Conservation (phyloP, 2,797 vertebrate genomes). For the Tokudaia muenninki region DNA sequence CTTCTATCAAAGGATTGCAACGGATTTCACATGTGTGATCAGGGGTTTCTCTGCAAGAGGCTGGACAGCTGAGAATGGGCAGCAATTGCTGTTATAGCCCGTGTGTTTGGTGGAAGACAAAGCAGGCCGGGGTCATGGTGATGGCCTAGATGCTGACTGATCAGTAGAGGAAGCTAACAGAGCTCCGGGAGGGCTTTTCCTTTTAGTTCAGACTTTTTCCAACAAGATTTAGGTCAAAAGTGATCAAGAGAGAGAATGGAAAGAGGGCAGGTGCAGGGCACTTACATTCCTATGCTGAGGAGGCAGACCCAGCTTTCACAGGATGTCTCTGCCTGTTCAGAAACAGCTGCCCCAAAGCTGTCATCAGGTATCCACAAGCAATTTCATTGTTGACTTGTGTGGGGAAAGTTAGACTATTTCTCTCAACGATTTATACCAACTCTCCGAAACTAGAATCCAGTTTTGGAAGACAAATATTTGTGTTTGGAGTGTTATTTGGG, state of each 20-base stretch:
- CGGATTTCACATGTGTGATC: neutral
- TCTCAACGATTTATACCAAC: conserved; percentile 72
- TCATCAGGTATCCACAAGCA: conserved; percentile 61
- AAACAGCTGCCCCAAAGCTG: conserved; percentile 68
- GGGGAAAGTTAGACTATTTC: conserved; percentile 52
- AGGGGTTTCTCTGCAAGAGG: neutral
- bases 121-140: neutral
- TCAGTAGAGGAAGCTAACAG: neutral
- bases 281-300: conserved; percentile 2
- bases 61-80: neutral
- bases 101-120: neutral
- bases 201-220: conserved; percentile 41
- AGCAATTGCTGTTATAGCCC: neutral
- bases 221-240: neutral
- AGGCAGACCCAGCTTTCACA: conserved; percentile 73
- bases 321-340: conserved; percentile 51
- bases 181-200: neutral
- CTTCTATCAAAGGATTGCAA: conserved; percentile 62
- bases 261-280: neutral
- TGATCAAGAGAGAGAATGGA: neutral
- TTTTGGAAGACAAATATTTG: conserved; percentile 44
- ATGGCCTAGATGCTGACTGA: neutral
- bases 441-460: conserved; percentile 78
- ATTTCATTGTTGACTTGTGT: conserved; percentile 49
- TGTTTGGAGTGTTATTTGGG: neutral